These are phyloP conservation scores for Amorpha juglandis DNA, from an alignment of 2,888 invertebrate species.

Conservation along the genomic window DNA sequence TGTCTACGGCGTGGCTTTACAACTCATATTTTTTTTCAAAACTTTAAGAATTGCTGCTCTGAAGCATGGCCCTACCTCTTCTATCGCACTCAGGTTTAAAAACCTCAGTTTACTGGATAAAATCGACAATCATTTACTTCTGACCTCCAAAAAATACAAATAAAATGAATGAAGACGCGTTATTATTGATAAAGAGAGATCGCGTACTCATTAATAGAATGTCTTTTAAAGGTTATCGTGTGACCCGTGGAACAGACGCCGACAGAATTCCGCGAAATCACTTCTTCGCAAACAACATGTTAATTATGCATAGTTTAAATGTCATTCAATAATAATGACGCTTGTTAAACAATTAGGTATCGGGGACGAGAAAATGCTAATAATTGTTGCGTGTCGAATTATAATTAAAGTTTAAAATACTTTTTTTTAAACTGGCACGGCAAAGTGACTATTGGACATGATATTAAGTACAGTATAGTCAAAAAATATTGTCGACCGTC, in stretches of 20 bases:
- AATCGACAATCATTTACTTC: no score
- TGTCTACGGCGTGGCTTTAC: no score
- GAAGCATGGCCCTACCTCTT: no score
- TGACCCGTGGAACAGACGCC: background rate
- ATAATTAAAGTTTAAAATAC: no score
- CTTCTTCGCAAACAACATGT: background rate
- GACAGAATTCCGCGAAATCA: conserved; percentile 18
- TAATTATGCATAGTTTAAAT: conserved; percentile 15
- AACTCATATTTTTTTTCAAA: no score
- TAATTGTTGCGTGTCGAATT: background rate
- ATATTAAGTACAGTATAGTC: no score
- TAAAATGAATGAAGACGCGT: background rate
- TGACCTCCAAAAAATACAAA: background rate
- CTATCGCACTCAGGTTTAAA: no score
- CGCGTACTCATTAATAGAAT: background rate
- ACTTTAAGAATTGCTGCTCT: no score
- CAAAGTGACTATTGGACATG: no score
- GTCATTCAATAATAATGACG: conserved; percentile 3
- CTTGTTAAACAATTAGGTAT: conserved; percentile 6
- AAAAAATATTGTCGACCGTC: no score
- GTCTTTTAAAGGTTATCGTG: background rate
- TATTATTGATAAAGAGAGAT: background rate
- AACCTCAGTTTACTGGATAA: no score
- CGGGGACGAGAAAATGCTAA: background rate
- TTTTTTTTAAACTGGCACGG: no score